These are phyloP conservation scores for Pomatostomus ruficeps DNA, from an alignment of 2,113 vertebrate species.

Conservation along the genomic window DNA sequence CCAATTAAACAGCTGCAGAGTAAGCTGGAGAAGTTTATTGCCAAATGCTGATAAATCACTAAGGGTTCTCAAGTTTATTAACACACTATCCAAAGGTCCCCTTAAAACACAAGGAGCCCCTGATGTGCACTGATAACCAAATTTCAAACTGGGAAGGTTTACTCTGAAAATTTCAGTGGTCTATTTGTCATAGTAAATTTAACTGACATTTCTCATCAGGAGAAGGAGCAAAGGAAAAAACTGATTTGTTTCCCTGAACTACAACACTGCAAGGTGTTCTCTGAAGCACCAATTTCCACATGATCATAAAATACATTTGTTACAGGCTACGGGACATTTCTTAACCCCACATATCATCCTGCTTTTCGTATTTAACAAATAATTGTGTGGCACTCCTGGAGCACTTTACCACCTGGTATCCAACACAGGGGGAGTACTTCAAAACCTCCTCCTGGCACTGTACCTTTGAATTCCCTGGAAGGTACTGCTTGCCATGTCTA, in stretches of 20 bases:
- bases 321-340: not conserved
- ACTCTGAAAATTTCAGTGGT: not conserved
- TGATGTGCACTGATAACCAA: not conserved
- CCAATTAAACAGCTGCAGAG: not conserved
- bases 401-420: not conserved
- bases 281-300: not conserved
- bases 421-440: rapidly evolving
- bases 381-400: not conserved
- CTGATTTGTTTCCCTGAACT: not conserved
- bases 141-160: not conserved
- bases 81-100: not conserved
- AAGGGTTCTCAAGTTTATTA: not conserved
- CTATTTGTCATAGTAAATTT: not conserved
- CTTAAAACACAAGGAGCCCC: not conserved
- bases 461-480: slow-evolving; percentile 99
- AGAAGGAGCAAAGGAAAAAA: not conserved
- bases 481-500: slow-evolving; percentile 98
- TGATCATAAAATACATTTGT: not conserved
- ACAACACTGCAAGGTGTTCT: not conserved
- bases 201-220: not conserved
- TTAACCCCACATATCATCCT: not conserved
- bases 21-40: not conserved
- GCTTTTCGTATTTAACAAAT: not conserved
- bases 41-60: not conserved
- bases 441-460: not conserved